Conservation (phyloP, 2,888 invertebrate species). For the Lasioglossum figueresi region DNA sequence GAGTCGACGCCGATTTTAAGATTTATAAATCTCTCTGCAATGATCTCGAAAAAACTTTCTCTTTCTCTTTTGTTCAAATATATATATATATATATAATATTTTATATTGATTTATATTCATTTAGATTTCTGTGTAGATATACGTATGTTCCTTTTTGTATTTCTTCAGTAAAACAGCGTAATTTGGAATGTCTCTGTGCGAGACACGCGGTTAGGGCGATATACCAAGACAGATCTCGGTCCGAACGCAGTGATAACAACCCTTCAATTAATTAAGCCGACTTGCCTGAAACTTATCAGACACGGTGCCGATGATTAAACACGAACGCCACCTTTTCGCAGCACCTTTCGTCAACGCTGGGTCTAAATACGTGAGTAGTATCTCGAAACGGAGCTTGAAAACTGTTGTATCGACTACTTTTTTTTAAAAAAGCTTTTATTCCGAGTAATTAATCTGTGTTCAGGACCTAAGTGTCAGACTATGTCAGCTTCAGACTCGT, state of each 20-base stretch:
- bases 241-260: conserved; percentile 38
- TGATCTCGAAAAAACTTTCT: conserved; percentile 29
- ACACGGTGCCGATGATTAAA: conserved; percentile 29
- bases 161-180: conserved; percentile 29
- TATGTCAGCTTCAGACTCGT: not conserved
- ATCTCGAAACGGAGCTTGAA: not conserved
- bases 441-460: not conserved
- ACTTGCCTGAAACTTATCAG: conserved; percentile 30
- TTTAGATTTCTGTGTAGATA: conserved; percentile 30
- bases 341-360: conserved; percentile 3
- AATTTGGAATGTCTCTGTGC: conserved; percentile 40
- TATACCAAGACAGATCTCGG: conserved; percentile 38
- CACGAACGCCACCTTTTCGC: not conserved
- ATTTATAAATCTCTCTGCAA: conserved; percentile 38
- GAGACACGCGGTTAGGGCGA: conserved; percentile 47
- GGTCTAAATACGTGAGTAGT: not conserved
- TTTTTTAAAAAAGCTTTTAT: not conserved
- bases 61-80: conserved; percentile 15
- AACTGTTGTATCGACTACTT: not conserved
- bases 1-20: conserved; percentile 30
- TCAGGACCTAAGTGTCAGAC: not conserved
- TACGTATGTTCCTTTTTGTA: not conserved
- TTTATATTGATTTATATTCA: not conserved
- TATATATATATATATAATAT: conserved; percentile 22
- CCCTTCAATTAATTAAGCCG: conserved; percentile 47